Conservation (phyloP, 2,113 vertebrate species). For the Ciconia stormi region DNA sequence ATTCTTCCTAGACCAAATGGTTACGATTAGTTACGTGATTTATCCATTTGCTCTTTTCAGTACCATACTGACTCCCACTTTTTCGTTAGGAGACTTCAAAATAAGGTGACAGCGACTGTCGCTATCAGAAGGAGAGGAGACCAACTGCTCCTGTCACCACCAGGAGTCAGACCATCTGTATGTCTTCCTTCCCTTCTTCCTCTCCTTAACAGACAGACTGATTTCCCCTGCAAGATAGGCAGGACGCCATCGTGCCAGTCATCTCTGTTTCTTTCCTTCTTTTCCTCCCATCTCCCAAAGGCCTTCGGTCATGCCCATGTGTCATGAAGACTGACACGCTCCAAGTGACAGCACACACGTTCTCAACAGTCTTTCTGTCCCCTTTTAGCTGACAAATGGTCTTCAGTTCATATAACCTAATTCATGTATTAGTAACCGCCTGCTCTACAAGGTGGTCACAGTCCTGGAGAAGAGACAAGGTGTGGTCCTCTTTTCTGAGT, state of each 20-base stretch:
- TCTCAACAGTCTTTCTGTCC: background rate
- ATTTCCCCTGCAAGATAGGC: background rate
- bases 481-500: background rate
- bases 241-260: background rate
- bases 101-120: background rate
- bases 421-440: background rate
- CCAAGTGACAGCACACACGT: background rate
- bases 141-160: constrained; percentile 17
- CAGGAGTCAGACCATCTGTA: constrained; percentile 5
- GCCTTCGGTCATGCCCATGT: background rate
- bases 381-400: background rate
- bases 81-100: background rate
- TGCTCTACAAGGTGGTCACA: background rate
- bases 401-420: background rate
- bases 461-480: background rate
- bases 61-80: background rate
- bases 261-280: background rate
- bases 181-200: background rate
- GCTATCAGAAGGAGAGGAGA: background rate
- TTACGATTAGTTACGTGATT: background rate
- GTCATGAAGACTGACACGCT: background rate
- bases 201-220: background rate
- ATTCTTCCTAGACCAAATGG: background rate
- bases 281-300: background rate
- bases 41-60: background rate